Evolutionary conservation across 30 jellyfish, hydroid and myxozoan genomes (phyloP), one percentile per base, ranked within the genome.

Genomic region (Chironex yamaguchii): DNA sequence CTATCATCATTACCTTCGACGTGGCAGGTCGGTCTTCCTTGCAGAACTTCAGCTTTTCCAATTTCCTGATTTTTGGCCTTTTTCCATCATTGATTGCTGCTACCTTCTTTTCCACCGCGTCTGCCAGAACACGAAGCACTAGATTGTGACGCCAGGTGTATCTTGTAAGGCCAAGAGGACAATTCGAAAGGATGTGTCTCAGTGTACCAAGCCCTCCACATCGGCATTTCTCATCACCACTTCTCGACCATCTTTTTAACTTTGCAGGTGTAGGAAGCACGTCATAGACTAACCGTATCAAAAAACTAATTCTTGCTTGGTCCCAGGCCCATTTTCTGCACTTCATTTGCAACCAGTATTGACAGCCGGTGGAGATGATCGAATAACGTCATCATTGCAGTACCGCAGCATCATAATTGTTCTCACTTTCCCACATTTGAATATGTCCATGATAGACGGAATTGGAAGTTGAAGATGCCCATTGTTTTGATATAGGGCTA

Each of bases 61-160:
- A 6, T 42, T 42, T 42, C 58, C 58, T 58, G 32, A 58, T 25
- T 25, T 58, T 58, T 58, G 73, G 26, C 32, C 32, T 58, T 58
- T 58, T 58, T 12, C 73, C 73, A 58, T 58, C 32, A 58, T 58
- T 58, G 25, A 58, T 58, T 25, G 25, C 73, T 25, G 12, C 32
- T 14, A 58, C 32, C 73, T 58, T 58, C 73, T 14, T 25, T 58
- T 25, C 32, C 25, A 58, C 73, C 25, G 25, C 73, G 32, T 22
- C 73, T 25, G 73, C 73, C 25, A 58, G 25, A 58, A 58, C 73
- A 14, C 32, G 25, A 20, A 58, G 32, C 25, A 58, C 73, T 14
- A 14, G 73, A 25, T 58, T 58, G 73, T 58, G 73, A 58, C 73
- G 73, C 73, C 73, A 58, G 12, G 73, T 58, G 73, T 58, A 58